These are phyloP conservation scores for Eulemur albifrons DNA, from an alignment of 2,797 vertebrate species.

Conservation along the genomic window DNA sequence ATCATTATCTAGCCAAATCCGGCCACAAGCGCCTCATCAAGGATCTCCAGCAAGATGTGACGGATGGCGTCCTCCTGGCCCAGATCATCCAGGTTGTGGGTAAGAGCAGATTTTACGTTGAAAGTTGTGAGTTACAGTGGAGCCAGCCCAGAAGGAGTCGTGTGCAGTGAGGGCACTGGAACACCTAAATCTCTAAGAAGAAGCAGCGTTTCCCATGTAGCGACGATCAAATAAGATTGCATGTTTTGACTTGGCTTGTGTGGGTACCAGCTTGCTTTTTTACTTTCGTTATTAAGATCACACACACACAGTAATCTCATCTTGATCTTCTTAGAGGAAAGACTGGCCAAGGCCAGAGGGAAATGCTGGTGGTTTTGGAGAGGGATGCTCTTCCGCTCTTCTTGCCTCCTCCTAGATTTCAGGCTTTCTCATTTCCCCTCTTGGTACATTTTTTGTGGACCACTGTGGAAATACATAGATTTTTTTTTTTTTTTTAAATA, in stretches of 20 bases:
- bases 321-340: not conserved
- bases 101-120: constrained; percentile 71
- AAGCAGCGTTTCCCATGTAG: not conserved
- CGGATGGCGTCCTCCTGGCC: constrained; percentile 95
- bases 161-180: not conserved
- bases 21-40: constrained; percentile 97
- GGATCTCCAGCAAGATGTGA: constrained; percentile 97
- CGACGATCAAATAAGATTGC: not conserved
- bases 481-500: not conserved
- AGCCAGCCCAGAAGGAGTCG: not conserved
- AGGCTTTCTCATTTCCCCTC: not conserved
- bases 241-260: not conserved
- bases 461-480: constrained; percentile 26
- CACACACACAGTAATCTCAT: not conserved
- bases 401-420: not conserved
- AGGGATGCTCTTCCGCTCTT: not conserved
- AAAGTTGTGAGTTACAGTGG: not conserved
- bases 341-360: not conserved
- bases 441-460: not conserved
- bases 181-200: not conserved
- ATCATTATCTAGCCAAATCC: constrained; percentile 97
- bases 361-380: not conserved
- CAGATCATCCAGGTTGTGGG: constrained; percentile 99
- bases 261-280: constrained; percentile 15
- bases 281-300: constrained; percentile 32